Evolutionary conservation across 2,113 vertebrate species (phyloP).

Genomic region (Rynchops niger): DNA sequence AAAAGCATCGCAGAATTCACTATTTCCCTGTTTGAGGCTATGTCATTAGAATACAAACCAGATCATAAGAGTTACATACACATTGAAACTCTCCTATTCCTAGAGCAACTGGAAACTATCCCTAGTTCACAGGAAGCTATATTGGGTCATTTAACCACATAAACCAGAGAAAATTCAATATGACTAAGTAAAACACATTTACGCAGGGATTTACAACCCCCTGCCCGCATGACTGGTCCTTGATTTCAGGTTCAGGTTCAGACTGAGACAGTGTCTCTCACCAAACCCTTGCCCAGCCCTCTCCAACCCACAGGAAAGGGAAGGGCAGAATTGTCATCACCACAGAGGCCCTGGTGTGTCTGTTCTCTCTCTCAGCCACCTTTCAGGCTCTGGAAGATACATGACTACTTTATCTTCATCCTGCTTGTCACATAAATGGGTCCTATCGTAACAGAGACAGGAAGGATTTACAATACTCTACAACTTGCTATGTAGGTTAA

Average conservation of each 20-base stretch:
- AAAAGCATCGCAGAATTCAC: background rate
- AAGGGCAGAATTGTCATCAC: background rate
- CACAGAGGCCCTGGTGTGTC: background rate
- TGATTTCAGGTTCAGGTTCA: background rate
- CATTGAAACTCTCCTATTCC: background rate
- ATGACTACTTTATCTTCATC: background rate
- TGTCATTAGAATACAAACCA: background rate
- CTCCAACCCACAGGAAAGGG: background rate
- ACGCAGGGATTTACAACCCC: background rate
- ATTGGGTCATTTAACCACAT: background rate
- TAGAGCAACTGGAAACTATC: background rate
- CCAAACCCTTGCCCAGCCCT: background rate
- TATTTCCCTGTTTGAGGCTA: background rate
- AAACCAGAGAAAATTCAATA: background rate
- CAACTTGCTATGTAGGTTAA: background rate
- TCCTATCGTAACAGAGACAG: background rate
- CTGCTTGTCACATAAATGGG: background rate
- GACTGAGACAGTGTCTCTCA: rapidly evolving
- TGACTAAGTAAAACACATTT: background rate
- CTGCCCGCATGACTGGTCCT: background rate
- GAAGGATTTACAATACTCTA: background rate
- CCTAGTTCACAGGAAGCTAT: background rate
- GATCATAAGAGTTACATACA: background rate
- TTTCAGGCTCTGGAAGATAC: background rate
- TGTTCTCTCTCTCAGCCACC: background rate